phyloP scores from a whole-genome alignment of 2,797 vertebrate species.

The Centroberyx gerrardi region DNA sequence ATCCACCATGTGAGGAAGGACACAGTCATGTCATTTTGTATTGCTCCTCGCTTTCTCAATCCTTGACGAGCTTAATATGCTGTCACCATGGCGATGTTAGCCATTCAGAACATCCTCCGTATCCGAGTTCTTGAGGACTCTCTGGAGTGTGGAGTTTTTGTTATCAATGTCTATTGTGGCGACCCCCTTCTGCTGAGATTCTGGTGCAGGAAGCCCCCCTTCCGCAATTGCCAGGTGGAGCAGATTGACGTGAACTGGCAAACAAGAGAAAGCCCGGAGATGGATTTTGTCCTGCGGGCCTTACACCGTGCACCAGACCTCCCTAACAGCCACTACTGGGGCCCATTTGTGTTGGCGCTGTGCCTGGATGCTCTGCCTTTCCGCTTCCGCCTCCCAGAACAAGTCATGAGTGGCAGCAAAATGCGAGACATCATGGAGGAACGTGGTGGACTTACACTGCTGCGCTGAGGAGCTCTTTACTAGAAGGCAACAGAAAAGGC shows the following conservation, averaged over 20 bases:
- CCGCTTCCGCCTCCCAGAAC: conserved; percentile 68
- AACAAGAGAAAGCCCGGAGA: neutral
- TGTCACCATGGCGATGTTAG: conserved; percentile 71
- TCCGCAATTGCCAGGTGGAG: conserved; percentile 77
- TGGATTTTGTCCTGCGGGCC: conserved; percentile 76
- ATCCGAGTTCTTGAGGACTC: conserved; percentile 79
- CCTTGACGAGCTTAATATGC: conserved; percentile 46
- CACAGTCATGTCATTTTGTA: conserved; percentile 22
- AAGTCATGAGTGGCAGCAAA: conserved; percentile 23
- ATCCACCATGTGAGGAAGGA: conserved; percentile 25
- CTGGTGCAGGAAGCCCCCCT: conserved; percentile 77
- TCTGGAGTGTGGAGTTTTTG: conserved; percentile 70
- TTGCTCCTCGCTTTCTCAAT: conserved; percentile 26
- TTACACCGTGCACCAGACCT: conserved; percentile 59
- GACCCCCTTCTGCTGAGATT: conserved; percentile 75
- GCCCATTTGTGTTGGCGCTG: conserved; percentile 76
- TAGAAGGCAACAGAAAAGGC: neutral
- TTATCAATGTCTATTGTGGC: conserved; percentile 62
- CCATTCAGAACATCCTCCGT: conserved; percentile 59
- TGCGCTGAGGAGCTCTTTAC: conserved; percentile 58
- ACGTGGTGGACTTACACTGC: conserved; percentile 65
- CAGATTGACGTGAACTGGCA: conserved; percentile 56
- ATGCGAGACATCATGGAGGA: conserved; percentile 70
- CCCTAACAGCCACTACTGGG: conserved; percentile 81
- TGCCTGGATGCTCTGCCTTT: conserved; percentile 77